Conservation (phyloP, 2,113 vertebrate species). For the Entosphenus tridentatus region DNA sequence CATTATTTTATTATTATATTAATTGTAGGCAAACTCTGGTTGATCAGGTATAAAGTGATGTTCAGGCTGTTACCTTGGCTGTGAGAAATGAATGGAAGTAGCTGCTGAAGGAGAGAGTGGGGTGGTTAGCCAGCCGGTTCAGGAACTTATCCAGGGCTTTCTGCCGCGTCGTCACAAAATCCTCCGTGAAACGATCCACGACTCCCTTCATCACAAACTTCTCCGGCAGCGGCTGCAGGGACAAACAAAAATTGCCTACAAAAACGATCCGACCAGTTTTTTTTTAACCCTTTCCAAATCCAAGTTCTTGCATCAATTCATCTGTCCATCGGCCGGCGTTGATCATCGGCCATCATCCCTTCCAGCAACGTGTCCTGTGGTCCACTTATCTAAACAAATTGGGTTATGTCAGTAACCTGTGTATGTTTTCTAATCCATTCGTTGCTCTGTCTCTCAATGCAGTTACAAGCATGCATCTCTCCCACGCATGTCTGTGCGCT, state of each 20-base stretch:
- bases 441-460: too few relatives aligned
- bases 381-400: too few relatives aligned
- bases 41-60: neutral
- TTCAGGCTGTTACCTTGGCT: conserved; percentile 28
- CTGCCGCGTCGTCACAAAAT: conserved; percentile 73
- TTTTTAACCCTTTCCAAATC: too few relatives aligned
- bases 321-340: too few relatives aligned
- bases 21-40: neutral
- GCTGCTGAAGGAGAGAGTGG: conserved; percentile 59
- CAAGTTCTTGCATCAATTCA: too few relatives aligned
- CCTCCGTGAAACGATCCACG: conserved; percentile 73
- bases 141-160: conserved; percentile 71
- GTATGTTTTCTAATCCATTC: too few relatives aligned
- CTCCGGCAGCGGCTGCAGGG: conserved; percentile 58
- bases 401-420: too few relatives aligned
- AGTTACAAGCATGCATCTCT: too few relatives aligned
- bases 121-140: conserved; percentile 56
- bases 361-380: too few relatives aligned
- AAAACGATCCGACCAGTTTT: too few relatives aligned
- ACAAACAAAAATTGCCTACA: conserved; percentile 10
- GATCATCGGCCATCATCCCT: too few relatives aligned
- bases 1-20: neutral
- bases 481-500: too few relatives aligned
- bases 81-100: conserved; percentile 79
- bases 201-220: conserved; percentile 90